These are phyloP conservation scores for Halocynthia aurantium DNA, from an alignment of 23 tunicate species.

Conservation along the genomic window DNA sequence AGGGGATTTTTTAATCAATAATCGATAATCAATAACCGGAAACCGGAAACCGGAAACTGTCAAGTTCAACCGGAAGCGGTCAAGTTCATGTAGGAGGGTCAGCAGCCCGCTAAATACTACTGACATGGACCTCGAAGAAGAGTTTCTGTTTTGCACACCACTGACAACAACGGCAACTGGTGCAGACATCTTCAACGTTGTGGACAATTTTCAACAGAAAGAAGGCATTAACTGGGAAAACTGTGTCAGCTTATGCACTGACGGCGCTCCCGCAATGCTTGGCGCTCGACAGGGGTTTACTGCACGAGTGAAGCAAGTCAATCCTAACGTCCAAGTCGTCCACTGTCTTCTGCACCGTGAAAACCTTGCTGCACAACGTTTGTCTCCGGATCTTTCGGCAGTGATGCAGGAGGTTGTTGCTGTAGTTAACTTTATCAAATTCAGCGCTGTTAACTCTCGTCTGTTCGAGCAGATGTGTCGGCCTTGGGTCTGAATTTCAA, in stretches of 20 bases:
- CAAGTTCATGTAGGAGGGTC: no score
- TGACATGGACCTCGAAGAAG: constrained; percentile 58
- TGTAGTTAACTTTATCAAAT: constrained; percentile 55
- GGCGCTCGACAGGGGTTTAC: constrained; percentile 56
- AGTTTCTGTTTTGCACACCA: constrained; percentile 49
- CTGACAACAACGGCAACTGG: constrained; percentile 45
- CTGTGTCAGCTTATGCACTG: constrained; percentile 66
- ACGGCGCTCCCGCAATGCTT: constrained; percentile 64
- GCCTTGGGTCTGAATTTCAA: constrained; percentile 38
- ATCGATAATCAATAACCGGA: no score
- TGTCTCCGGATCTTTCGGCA: constrained; percentile 39
- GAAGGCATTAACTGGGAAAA: constrained; percentile 29
- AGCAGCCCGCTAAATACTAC: no score
- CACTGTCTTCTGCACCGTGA: constrained; percentile 66
- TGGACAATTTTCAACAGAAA: constrained; percentile 1
- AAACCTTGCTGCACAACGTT: constrained; percentile 47
- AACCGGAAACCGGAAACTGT: no score
- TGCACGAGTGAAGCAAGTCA: constrained; percentile 38
- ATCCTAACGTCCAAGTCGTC: constrained; percentile 25
- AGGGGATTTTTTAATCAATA: no score
- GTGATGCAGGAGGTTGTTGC: constrained; percentile 49
- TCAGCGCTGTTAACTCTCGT: constrained; percentile 58
- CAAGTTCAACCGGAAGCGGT: no score
- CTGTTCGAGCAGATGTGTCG: constrained; percentile 64
- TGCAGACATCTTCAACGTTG: constrained; percentile 9